Conservation (phyloP, 1,140 invertebrate species). For the Meloidogyne hapla region DNA sequence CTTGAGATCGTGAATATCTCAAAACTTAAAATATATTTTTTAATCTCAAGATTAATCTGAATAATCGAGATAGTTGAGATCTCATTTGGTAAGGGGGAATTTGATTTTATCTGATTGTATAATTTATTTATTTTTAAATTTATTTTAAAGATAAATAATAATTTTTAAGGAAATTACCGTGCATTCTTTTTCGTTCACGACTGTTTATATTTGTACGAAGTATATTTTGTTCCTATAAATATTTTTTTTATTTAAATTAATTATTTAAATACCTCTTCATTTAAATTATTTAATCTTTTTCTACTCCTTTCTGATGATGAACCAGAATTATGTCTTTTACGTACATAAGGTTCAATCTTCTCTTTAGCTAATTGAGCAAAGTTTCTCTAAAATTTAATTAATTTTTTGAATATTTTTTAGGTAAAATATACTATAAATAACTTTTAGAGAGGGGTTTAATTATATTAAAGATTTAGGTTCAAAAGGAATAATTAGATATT, state of each 20-base stretch:
- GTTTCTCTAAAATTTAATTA: constrained; percentile 13
- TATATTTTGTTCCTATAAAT: constrained; percentile 41
- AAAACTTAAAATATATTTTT: no score
- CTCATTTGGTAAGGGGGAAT: no score
- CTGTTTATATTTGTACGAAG: constrained; percentile 87
- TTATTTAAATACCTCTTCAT: constrained; percentile 27
- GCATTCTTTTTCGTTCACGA: constrained; percentile 85
- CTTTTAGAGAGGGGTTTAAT: no score
- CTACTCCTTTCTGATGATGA: constrained; percentile 25
- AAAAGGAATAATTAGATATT: no score
- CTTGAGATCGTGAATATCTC: no score
- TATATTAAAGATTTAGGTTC: no score
- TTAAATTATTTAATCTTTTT: constrained; percentile 29
- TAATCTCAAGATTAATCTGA: no score
- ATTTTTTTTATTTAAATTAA: not conserved
- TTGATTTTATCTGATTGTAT: no score
- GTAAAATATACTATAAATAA: no score
- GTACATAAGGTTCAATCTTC: constrained; percentile 35
- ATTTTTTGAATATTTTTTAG: not conserved
- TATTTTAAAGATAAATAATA: not conserved
- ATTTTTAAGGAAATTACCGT: constrained; percentile 66
- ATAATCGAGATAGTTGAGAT: no score
- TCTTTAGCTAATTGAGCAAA: constrained; percentile 24
- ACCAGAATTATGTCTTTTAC: constrained; percentile 32
- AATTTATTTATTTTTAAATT: no score